Evolutionary conservation across 2,888 invertebrate genomes (phyloP).

Genomic region (Pachydiplax longipennis): DNA sequence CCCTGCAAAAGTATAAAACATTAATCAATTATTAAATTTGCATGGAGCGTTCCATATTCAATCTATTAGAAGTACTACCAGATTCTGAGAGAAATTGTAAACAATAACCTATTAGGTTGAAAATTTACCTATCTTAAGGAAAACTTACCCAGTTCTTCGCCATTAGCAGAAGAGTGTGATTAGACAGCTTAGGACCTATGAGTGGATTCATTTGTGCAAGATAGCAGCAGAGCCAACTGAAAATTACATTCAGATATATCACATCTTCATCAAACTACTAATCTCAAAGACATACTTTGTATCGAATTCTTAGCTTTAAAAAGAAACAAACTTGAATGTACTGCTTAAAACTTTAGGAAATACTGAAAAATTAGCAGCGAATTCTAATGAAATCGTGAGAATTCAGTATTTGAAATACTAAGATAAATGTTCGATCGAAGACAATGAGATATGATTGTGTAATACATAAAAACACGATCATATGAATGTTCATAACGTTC

Average conservation of each 20-base stretch:
- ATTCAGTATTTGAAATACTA: too few species aligned
- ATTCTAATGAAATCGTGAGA: background rate
- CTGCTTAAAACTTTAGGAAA: background rate
- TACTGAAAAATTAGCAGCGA: background rate
- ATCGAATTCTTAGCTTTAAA: background rate
- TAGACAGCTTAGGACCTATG: conserved; percentile 80
- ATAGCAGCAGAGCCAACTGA: conserved; percentile 89
- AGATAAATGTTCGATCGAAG: background rate
- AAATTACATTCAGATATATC: conserved; percentile 53
- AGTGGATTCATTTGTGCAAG: conserved; percentile 94
- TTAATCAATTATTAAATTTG: background rate
- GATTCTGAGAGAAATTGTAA: background rate
- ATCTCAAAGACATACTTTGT: background rate
- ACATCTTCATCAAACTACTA: background rate
- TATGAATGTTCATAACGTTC: too few species aligned
- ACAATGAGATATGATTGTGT: background rate
- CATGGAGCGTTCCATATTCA: background rate
- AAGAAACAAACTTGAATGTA: background rate
- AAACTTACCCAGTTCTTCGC: conserved; percentile 78
- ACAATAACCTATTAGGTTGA: background rate
- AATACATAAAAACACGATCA: too few species aligned
- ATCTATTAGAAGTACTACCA: background rate
- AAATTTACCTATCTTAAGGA: background rate
- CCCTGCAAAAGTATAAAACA: background rate
- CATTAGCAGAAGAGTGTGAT: conserved; percentile 76